A percentile compares a stretch with the other conserved stretches of the same genome.
phyloP scores from a whole-genome alignment of 1,140 invertebrate species.

The Notospermus geniculatus region DNA sequence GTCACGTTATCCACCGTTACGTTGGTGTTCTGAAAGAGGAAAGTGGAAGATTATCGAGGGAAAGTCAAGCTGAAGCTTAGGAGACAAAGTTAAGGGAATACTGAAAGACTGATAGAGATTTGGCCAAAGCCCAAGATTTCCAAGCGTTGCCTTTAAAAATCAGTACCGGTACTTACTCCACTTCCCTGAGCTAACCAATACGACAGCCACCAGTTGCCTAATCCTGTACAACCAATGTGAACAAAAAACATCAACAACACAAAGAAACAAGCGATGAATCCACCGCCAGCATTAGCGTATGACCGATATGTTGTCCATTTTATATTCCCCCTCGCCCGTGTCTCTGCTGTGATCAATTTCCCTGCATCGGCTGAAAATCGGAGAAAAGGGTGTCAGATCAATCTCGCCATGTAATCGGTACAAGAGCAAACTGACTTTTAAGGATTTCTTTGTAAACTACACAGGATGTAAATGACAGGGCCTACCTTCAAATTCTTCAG shows the following conservation, averaged over 20 bases:
- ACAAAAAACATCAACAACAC: conserved; percentile 62
- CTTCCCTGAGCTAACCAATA: conserved; percentile 64
- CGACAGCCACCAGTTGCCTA: conserved; percentile 70
- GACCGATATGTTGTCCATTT: conserved; percentile 55
- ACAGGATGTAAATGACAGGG: no score
- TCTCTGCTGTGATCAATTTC: conserved; percentile 56
- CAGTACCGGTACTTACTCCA: conserved; percentile 41
- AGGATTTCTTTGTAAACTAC: no score
- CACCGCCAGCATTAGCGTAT: conserved; percentile 66
- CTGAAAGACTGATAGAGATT: no score
- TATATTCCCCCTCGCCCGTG: conserved; percentile 57
- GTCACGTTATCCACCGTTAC: conserved; percentile 23
- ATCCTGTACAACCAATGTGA: conserved; percentile 62
- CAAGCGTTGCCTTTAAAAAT: neutral
- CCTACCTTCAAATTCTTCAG: conserved; percentile 6
- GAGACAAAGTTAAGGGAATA: no score
- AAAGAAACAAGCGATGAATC: conserved; percentile 58
- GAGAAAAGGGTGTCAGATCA: conserved; percentile 12
- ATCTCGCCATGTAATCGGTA: no score
- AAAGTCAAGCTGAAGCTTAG: no score
- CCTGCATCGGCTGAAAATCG: conserved; percentile 19
- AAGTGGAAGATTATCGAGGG: no score
- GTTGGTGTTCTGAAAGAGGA: conserved; percentile 31
- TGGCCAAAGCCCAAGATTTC: no score
- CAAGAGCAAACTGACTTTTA: no score